phyloP scores from a whole-genome alignment of 2,113 vertebrate species.

The Scytalopus superciliaris region DNA sequence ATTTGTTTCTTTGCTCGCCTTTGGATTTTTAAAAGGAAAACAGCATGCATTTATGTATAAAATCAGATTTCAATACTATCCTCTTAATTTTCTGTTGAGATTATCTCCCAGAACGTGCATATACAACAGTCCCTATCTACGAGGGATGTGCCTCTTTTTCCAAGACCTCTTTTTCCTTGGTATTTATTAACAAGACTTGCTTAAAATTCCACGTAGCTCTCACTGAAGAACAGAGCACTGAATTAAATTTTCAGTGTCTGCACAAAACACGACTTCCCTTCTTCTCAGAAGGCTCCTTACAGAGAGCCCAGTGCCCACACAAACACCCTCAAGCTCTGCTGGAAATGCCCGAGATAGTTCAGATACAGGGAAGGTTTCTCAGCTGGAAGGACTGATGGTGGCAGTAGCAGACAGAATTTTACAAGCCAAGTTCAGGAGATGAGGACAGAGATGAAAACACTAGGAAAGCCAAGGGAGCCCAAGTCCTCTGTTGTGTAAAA shows the following conservation, averaged over 20 bases:
- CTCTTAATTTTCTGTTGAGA: not conserved
- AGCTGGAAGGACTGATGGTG: conserved; percentile 12
- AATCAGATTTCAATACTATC: not conserved
- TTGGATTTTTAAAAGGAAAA: not conserved
- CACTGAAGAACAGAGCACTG: not conserved
- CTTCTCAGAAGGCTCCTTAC: not conserved
- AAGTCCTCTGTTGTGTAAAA: not conserved
- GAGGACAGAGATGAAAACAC: not conserved
- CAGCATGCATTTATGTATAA: not conserved
- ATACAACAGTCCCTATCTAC: not conserved
- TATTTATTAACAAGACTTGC: not conserved
- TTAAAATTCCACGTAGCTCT: not conserved
- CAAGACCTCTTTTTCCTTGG: not conserved
- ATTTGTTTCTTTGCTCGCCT: not conserved
- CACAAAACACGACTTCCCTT: not conserved
- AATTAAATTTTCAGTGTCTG: not conserved
- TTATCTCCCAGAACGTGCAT: not conserved
- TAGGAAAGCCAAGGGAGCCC: not conserved
- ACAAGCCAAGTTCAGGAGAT: not conserved
- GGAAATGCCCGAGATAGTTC: not conserved
- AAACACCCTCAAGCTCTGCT: not conserved
- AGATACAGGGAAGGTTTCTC: not conserved
- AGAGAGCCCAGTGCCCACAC: not conserved
- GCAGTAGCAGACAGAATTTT: conserved; percentile 28
- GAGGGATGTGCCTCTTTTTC: not conserved